phyloP scores from a whole-genome alignment of 1,140 invertebrate genomes.

The Panagrolaimus sp. region DNA sequence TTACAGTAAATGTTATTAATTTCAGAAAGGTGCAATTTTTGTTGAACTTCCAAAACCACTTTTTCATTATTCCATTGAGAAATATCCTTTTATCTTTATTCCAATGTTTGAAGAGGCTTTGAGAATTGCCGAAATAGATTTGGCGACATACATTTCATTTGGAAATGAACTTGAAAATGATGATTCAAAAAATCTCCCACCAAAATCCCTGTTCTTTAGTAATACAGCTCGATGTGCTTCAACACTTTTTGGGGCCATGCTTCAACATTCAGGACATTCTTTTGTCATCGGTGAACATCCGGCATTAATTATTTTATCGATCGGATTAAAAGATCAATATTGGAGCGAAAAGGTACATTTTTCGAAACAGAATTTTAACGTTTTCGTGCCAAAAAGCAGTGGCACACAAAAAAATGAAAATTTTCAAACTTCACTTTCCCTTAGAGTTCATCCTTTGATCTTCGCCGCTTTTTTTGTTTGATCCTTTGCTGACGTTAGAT shows the following conservation, averaged over 20 bases:
- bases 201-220: not conserved
- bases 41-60: not conserved
- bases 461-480: too few species aligned
- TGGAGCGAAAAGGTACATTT: not conserved
- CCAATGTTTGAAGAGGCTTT: slow-evolving; percentile 9
- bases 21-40: not conserved
- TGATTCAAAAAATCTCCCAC: not conserved
- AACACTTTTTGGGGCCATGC: not conserved
- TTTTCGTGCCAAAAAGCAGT: too few species aligned
- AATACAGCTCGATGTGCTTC: slow-evolving; percentile 4
- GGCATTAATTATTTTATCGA: not conserved
- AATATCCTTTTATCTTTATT: slow-evolving; percentile 1
- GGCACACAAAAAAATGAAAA: too few species aligned
- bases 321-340: not conserved
- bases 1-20: not conserved
- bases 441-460: too few species aligned
- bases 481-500: too few species aligned
- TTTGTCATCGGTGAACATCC: not conserved
- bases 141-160: not conserved
- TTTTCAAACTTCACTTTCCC: too few species aligned
- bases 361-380: too few species aligned
- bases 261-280: not conserved
- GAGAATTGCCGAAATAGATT: not conserved
- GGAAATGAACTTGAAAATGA: not conserved
- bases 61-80: not conserved